Percentiles rank a stretch among this genome's conserved stretches.
Evolutionary conservation across 2,888 invertebrate genomes (phyloP).

Genomic region (Abrostola tripartita): DNA sequence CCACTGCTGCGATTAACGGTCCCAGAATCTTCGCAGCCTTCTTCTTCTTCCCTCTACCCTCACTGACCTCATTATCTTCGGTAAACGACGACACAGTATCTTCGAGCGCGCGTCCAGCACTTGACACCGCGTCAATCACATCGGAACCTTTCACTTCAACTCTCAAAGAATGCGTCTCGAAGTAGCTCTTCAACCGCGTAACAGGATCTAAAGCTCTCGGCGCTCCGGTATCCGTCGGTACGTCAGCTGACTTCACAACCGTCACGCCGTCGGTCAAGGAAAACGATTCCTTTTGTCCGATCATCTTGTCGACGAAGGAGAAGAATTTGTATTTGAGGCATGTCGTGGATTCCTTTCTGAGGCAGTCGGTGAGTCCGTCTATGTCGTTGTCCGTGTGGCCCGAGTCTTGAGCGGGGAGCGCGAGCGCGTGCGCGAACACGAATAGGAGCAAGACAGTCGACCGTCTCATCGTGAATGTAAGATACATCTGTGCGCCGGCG

Average conservation of each 20-base stretch:
- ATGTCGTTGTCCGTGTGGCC: conserved; percentile 92
- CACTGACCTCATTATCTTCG: conserved; percentile 87
- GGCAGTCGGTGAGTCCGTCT: conserved; percentile 93
- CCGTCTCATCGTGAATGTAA: conserved; percentile 80
- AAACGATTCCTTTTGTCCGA: conserved; percentile 93
- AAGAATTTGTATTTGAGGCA: conserved; percentile 96
- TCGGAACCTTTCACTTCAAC: conserved; percentile 95
- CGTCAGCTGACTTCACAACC: conserved; percentile 92
- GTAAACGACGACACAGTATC: conserved; percentile 91
- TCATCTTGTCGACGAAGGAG: conserved; percentile 95
- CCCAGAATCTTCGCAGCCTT: conserved; percentile 94
- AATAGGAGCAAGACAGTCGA: conserved; percentile 73
- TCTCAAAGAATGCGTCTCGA: conserved; percentile 94
- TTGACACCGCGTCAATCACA: conserved; percentile 93
- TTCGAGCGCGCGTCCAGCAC: conserved; percentile 93
- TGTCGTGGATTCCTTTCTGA: conserved; percentile 94
- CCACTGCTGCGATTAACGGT: conserved; percentile 92
- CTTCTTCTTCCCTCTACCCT: conserved; percentile 94
- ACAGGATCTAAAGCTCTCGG: conserved; percentile 92
- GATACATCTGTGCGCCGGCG: conserved; percentile 78
- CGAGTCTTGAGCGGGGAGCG: conserved; percentile 92
- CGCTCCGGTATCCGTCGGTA: conserved; percentile 92
- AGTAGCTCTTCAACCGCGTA: conserved; percentile 92
- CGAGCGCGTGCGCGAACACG: conserved; percentile 89
- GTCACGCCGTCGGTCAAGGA: conserved; percentile 94